phyloP scores from a whole-genome alignment of 1,140 invertebrate genomes.

The Acromyrmex charruanus region DNA sequence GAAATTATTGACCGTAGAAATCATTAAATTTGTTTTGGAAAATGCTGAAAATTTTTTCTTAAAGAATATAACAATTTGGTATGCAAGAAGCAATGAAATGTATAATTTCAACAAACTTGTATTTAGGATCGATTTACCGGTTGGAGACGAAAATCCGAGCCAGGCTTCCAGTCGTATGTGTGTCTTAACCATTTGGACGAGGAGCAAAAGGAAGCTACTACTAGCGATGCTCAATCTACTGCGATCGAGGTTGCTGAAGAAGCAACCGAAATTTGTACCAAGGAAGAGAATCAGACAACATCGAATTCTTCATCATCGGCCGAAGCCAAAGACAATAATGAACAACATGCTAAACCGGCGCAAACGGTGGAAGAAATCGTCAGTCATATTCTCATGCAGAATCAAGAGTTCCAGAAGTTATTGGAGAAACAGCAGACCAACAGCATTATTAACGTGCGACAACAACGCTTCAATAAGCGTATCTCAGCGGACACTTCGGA shows the following conservation, averaged over 20 bases:
- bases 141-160: slow-evolving; percentile 92
- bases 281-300: neutral
- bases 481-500: slow-evolving; percentile 82
- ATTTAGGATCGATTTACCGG: slow-evolving; percentile 85
- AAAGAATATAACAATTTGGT: neutral
- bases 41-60: neutral
- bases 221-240: slow-evolving; percentile 52
- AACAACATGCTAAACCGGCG: slow-evolving; percentile 74
- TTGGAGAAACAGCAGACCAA: slow-evolving; percentile 90
- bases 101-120: neutral
- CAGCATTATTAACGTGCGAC: slow-evolving; percentile 86
- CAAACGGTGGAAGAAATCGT: slow-evolving; percentile 93
- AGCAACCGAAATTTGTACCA: slow-evolving; percentile 5
- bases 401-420: slow-evolving; percentile 93
- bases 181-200: slow-evolving; percentile 82
- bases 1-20: neutral
- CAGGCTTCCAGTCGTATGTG: slow-evolving; percentile 87
- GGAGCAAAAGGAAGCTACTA: slow-evolving; percentile 75
- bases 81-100: neutral
- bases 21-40: neutral
- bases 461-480: slow-evolving; percentile 86
- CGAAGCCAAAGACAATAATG: slow-evolving; percentile 78
- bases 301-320: slow-evolving; percentile 45
- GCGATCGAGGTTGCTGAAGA: slow-evolving; percentile 53
- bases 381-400: slow-evolving; percentile 93